Base-by-base conservation (phyloP, 2,888 invertebrate genomes). In the Brenthis hecate region DNA sequence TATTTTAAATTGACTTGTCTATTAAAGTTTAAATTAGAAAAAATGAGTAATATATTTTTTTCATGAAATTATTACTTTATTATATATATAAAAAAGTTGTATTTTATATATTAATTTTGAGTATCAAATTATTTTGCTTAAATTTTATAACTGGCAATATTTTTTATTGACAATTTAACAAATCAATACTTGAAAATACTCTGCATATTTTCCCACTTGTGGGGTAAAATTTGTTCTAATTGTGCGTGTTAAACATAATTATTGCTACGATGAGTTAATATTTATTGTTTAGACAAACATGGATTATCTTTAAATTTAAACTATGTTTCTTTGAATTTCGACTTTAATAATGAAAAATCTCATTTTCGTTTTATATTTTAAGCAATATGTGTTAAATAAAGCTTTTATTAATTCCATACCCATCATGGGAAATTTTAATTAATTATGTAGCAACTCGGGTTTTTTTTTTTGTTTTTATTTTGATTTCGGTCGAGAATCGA, bases 401-500 rank as follows among this genome's bases (percentile, higher is more conserved):
- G 16, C n/a, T 60, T 50, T 50, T 28, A 32, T 60, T 53, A 51
- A 62, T 36, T 61, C 36, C 32, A 65, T 50, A 51, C 13, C 19
- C 47, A 66, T 36, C 19, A 51, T 69, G 70, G 73, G 73, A 69
- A 73, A 55, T 71, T 68, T 50, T 68, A 28, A 16, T 55, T 72
- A 68, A 75, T 70, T 72, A 69, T 74, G 75, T 76, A 74, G 81
- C 78, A 83, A 81, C 78, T 79, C 77, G 77, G 75, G 19, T 19
- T 19, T 76, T 77, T 78, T 75, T 77, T 85, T 84, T 86, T 88
- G 85, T 86, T 89, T 88, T 89, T 88, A 87, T 88, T 90, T 89
- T 87, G 86, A 82, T 89, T 76, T 83, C 79, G 76, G 85, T 86
- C 84, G 81, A 84, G 84, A 85, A 83, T 85, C 85, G 88, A 91